Conservation (phyloP, 2,113 vertebrate species). For the Ictalurus furcatus region DNA sequence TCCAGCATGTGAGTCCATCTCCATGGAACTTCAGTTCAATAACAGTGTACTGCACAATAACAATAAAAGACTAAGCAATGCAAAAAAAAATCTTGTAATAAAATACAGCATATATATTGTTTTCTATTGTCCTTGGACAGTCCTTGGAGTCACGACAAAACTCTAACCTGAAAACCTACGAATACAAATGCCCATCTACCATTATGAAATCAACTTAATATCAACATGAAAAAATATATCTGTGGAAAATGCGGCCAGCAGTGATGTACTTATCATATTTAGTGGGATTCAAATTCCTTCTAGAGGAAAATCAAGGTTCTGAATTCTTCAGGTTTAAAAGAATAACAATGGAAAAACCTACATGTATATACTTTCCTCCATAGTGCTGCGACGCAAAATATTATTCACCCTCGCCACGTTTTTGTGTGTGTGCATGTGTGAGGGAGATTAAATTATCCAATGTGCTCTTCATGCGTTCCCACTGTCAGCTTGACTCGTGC, state of each 20-base stretch:
- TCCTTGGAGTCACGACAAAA: background rate
- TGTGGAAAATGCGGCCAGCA: background rate
- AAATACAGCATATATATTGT: background rate
- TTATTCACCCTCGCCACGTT: slow-evolving; percentile 24
- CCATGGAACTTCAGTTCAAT: slow-evolving; percentile 13
- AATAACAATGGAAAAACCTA: slow-evolving; percentile 20
- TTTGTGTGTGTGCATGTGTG: slow-evolving; percentile 6
- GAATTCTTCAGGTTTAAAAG: slow-evolving; percentile 4
- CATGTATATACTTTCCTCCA: slow-evolving; percentile 3
- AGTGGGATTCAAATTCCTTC: background rate
- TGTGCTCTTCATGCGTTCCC: slow-evolving; percentile 23
- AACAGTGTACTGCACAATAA: background rate
- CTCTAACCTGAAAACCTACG: background rate
- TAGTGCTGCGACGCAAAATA: slow-evolving; percentile 11
- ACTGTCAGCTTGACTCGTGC: slow-evolving; percentile 38
- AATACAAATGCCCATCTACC: background rate
- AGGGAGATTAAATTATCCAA: slow-evolving; percentile 42
- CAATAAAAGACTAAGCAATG: background rate
- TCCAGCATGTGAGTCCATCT: slow-evolving; percentile 8
- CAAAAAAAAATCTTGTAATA: background rate
- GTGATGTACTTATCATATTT: slow-evolving; percentile 12
- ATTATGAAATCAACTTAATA: background rate
- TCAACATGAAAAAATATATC: background rate
- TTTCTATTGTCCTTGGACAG: background rate
- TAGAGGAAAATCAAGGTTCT: slow-evolving; percentile 50